Conservation (phyloP, 2,113 vertebrate genomes). For the Antechinus stuartii region DNA sequence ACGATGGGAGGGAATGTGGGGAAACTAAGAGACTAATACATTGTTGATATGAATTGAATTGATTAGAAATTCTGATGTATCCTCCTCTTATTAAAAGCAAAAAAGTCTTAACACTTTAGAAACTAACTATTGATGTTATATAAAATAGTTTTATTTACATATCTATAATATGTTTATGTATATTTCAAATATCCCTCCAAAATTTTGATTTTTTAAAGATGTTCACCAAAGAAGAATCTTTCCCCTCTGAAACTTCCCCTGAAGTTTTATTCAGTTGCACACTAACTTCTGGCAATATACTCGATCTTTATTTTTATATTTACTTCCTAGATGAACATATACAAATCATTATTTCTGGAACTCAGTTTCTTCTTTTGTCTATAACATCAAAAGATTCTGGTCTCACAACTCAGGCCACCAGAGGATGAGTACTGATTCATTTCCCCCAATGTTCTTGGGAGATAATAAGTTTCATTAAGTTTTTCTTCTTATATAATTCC, state of each 20-base stretch:
- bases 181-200: too few relatives aligned
- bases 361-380: too few relatives aligned
- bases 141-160: neutral
- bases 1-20: too few relatives aligned
- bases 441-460: neutral
- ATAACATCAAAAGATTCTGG: neutral
- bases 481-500: neutral
- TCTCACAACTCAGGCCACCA: neutral
- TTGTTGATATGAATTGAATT: neutral
- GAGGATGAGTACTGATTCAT: neutral
- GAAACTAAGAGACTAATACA: too few relatives aligned
- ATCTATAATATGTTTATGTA: too few relatives aligned
- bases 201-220: too few relatives aligned
- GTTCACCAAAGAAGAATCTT: too few relatives aligned
- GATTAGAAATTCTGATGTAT: neutral
- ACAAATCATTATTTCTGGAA: neutral
- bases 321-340: neutral
- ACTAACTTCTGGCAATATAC: too few relatives aligned
- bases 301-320: too few relatives aligned
- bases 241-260: too few relatives aligned
- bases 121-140: neutral
- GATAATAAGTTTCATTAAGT: neutral
- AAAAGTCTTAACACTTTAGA: neutral
- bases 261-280: too few relatives aligned
- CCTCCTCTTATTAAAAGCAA: neutral